These are phyloP conservation scores for Cistogaster globosa DNA, from an alignment of 2,888 invertebrate genomes.

Conservation along the genomic window DNA sequence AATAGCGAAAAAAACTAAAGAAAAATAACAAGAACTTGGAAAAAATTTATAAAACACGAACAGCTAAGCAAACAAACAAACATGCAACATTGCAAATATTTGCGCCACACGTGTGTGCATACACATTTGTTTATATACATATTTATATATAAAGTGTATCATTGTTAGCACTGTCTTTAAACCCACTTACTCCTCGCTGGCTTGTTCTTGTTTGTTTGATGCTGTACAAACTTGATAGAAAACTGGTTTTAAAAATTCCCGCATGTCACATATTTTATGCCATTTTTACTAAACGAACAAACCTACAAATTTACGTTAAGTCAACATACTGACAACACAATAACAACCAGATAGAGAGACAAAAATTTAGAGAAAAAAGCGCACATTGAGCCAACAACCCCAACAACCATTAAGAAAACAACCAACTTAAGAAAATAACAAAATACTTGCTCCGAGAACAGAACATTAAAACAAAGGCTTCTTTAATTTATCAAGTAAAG, in stretches of 20 bases:
- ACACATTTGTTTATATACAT: neutral
- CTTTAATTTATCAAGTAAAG: neutral
- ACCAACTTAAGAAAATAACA: conserved; percentile 36
- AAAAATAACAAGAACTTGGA: conserved; percentile 53
- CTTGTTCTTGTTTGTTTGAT: conserved; percentile 9
- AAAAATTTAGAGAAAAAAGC: conserved; percentile 7
- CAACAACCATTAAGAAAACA: conserved; percentile 19
- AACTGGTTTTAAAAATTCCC: conserved; percentile 68
- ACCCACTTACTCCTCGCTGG: conserved; percentile 42
- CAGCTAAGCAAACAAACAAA: conserved; percentile 43
- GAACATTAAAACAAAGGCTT: conserved; percentile 7
- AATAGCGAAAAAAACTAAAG: conserved; percentile 1
- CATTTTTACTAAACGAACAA: conserved; percentile 47
- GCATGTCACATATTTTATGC: conserved; percentile 67
- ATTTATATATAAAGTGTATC: neutral
- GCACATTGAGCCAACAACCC: conserved; percentile 36
- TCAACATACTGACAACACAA: conserved; percentile 43
- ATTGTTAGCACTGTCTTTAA: conserved; percentile 29
- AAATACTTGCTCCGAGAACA: conserved; percentile 33
- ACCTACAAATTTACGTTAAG: conserved; percentile 23
- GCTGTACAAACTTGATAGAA: conserved; percentile 64
- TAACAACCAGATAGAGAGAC: conserved; percentile 30
- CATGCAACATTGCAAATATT: conserved; percentile 53
- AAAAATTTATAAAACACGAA: conserved; percentile 23
- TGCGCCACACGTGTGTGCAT: neutral